phyloP scores from a whole-genome alignment of 2,888 invertebrate species.

The Chrysolina haemoptera region DNA sequence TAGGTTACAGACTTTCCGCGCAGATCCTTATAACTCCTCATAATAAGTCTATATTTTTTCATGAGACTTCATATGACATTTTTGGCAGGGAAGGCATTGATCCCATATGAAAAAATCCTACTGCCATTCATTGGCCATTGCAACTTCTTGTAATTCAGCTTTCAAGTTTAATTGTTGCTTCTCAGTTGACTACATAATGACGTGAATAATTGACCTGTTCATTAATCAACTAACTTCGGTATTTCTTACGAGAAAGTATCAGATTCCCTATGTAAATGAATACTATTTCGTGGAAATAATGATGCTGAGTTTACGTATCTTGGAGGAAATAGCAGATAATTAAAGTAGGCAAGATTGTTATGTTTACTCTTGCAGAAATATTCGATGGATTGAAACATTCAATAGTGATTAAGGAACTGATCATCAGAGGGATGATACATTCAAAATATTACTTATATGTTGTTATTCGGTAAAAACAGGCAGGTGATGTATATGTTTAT shows the following conservation, averaged over 20 bases:
- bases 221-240: constrained; percentile 6
- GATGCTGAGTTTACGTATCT: constrained; percentile 9
- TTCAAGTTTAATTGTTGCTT: background rate
- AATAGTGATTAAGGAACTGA: too few relatives aligned
- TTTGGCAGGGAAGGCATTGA: too few relatives aligned
- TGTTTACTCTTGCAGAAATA: background rate
- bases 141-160: background rate
- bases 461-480: too few relatives aligned
- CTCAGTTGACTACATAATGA: background rate
- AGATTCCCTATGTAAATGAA: constrained; percentile 21
- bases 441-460: too few relatives aligned
- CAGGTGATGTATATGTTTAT: too few relatives aligned
- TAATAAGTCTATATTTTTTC: too few relatives aligned
- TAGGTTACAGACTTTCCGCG: too few relatives aligned
- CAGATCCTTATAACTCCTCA: too few relatives aligned
- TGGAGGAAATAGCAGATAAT: background rate
- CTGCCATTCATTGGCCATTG: too few relatives aligned
- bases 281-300: constrained; percentile 22
- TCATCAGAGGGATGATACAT: too few relatives aligned
- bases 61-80: too few relatives aligned
- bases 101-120: too few relatives aligned
- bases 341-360: background rate
- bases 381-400: background rate
- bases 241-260: constrained; percentile 22
- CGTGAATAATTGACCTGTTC: constrained; percentile 1